Base-by-base conservation (phyloP, 2,888 invertebrate genomes). In the Heliconius sara region DNA sequence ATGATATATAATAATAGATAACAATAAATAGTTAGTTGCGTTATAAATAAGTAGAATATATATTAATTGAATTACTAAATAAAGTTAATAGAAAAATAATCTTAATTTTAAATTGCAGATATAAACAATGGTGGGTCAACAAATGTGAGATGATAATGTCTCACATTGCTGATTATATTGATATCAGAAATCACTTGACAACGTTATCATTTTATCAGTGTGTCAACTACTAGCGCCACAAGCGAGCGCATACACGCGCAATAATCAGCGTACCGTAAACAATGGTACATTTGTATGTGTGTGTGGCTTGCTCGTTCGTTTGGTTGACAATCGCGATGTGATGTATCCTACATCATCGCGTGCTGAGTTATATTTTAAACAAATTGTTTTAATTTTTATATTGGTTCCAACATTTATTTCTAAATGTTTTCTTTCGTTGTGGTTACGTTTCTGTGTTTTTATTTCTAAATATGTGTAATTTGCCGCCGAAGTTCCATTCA, bases 401-500 rank as follows among this genome's bases (percentile, higher is more conserved):
- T 93, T 89, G 92, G 93, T 93, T 92, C 92, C 88, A 91, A 89
- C 92, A 92, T 93, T 94, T 84, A 91, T 94, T 94, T 95, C 94
- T 95, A 93, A 94, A 95, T 95, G 95, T 94, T 94, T 93, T 93
- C 93, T 91, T 93, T 93, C 88, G 88, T 95, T 91, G 95, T 93
- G 94, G 90, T 89, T 89, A 90, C 89, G 89, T 95, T 95, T 92
- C 92, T 93, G 89, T 89, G 88, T 93, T 94, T 93, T 95, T 89
- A 91, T 95, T 95, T 94, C 95, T 96, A 97, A 97, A 97, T 97
- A 98, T 98, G 98, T 97, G 97, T 97, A 97, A 97, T 96, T 97
- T 98, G 97, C 98, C 98, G 96, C 97, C 97, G 96, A 98, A 98
- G 97, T 98, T 97, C 96, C 97, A 97, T 96, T 97, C 97, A 97